Conservation (phyloP, 2,888 invertebrate genomes). For the Ennomos quercinarius region DNA sequence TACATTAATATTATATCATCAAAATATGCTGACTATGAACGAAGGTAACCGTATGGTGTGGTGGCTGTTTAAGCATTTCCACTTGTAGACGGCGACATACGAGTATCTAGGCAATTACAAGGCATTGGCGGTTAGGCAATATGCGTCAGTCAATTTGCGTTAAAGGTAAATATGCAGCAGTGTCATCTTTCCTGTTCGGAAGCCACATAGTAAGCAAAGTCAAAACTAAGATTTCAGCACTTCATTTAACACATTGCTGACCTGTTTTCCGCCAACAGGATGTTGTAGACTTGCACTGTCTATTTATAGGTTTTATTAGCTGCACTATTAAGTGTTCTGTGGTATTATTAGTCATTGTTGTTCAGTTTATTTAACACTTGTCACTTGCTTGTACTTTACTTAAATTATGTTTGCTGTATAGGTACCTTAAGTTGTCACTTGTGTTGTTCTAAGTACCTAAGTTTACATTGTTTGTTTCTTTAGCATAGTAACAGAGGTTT, state of each 20-base stretch:
- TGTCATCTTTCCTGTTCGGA: too few species aligned
- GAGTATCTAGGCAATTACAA: too few species aligned
- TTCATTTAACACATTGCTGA: slow-evolving; percentile 51
- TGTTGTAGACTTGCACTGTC: slow-evolving; percentile 51
- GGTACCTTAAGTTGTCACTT: slow-evolving; percentile 10
- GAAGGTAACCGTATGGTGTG: too few species aligned
- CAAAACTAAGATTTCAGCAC: slow-evolving; percentile 25
- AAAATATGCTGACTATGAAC: too few species aligned
- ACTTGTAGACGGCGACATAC: too few species aligned
- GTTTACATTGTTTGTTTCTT: neutral
- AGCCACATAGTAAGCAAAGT: neutral
- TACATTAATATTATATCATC: too few species aligned
- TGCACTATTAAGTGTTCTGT: too few species aligned
- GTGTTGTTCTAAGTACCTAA: neutral
- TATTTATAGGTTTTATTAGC: slow-evolving; percentile 55
- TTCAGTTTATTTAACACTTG: slow-evolving; percentile 37
- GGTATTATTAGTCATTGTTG: slow-evolving; percentile 57
- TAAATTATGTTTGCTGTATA: slow-evolving; percentile 16
- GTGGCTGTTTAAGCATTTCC: too few species aligned
- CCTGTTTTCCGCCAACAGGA: slow-evolving; percentile 62
- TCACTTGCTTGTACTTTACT: slow-evolving; percentile 22
- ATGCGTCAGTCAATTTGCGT: too few species aligned
- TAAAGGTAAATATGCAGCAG: too few species aligned
- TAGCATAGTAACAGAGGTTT: neutral
- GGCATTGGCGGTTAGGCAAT: too few species aligned